Evolutionary conservation across 2,113 vertebrate genomes (phyloP), one percentile per base, ranked within the genome.

Genomic region (Mirza zaza): DNA sequence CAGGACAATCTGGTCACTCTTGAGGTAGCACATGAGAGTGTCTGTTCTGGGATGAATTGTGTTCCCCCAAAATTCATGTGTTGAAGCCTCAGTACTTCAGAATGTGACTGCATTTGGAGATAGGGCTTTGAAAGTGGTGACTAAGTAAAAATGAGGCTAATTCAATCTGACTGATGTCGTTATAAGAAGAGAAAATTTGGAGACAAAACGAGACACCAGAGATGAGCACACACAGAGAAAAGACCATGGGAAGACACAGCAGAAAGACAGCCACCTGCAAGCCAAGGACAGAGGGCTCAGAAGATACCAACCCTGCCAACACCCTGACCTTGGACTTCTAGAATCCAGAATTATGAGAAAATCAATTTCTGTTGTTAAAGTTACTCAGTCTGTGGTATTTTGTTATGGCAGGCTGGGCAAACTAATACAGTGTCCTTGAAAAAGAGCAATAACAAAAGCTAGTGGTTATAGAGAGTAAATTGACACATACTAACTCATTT

Each of bases 401-500:
- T 92, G 45, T 84, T 92, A 71, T 71, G 68, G 68, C n/a, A 87
- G 52, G 14, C 15, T 11, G 27, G 52, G 81, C 8, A 70, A 65
- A 90, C 36, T 34, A 87, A 82, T 77, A 73, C 48, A 87, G 52
- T 48, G 8, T 79, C 42, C 42, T 76, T 75, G 48, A 92, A 80
- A 42, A 88, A 96, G 20, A 95, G 27, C 36, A 76, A 81, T 75
- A 57, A 57, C 39, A 85, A 75, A 71, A 96, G 48, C 39, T 85
- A 75, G 79, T 10, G 42, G 50, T 61, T 52, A 77, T 25, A 80
- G 36, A 48, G 23, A 81, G 63, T 94, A 81, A 45, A 80, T 13
- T 87, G 50, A 63, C 57, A 63, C 34, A 45, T 55, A 70, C 73
- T 32, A 75, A 65, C 68, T 36, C 81, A 57, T 65, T n/a, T 76